A percentile compares a stretch with the other conserved stretches of the same genome.
Evolutionary conservation across 2,797 vertebrate genomes (phyloP).

Genomic region (Champsocephalus gunnari): DNA sequence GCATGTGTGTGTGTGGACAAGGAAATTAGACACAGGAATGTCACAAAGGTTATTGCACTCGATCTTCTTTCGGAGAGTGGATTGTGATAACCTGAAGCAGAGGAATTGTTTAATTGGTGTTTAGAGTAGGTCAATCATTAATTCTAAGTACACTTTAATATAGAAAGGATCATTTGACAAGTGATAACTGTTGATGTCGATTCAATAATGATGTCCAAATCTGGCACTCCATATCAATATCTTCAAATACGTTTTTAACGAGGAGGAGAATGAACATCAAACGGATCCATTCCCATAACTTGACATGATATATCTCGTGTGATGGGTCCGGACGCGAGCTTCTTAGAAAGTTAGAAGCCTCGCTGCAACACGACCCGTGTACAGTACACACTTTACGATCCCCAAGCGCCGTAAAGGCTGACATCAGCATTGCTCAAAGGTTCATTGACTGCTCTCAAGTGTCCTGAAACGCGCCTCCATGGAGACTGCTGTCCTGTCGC

Average conservation of each 20-base stretch:
- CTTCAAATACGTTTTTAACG: neutral
- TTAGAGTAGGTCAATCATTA: too few species aligned
- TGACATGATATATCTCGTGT: slow-evolving; percentile 26
- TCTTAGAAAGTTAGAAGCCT: slow-evolving; percentile 13
- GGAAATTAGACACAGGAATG: slow-evolving; percentile 12
- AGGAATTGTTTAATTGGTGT: neutral
- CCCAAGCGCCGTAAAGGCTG: slow-evolving; percentile 62
- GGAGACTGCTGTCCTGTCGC: slow-evolving; percentile 31
- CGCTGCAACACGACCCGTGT: slow-evolving; percentile 14
- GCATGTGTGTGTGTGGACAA: too few species aligned
- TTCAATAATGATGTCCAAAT: too few species aligned
- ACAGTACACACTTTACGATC: slow-evolving; percentile 49
- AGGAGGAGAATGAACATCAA: slow-evolving; percentile 7
- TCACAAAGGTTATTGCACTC: slow-evolving; percentile 2
- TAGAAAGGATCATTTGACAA: too few species aligned
- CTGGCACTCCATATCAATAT: neutral
- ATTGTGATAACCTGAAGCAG: neutral
- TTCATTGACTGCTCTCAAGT: slow-evolving; percentile 61
- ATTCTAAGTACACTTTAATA: too few species aligned
- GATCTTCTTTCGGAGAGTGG: neutral
- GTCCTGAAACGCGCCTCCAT: slow-evolving; percentile 52
- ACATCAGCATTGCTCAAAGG: slow-evolving; percentile 73
- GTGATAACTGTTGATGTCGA: too few species aligned
- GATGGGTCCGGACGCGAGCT: slow-evolving; percentile 13
- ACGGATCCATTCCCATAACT: slow-evolving; percentile 36